Evolutionary conservation across 1,140 invertebrate species (phyloP).

Genomic region (Phocides pigmalion): DNA sequence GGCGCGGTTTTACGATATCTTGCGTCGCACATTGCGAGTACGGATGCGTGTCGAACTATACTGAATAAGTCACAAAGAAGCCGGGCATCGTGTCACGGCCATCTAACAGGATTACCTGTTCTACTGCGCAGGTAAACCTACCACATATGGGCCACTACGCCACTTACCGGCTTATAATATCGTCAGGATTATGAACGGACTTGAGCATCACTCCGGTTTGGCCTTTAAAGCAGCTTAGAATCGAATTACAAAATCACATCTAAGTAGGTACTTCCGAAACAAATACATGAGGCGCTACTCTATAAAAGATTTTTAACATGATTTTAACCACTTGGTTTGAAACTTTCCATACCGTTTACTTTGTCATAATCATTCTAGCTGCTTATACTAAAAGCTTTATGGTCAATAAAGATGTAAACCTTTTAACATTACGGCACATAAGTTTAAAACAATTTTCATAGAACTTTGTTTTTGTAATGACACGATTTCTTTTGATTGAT

Average conservation of each 20-base stretch:
- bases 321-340: too few species aligned
- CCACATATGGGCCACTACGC: conserved; percentile 66
- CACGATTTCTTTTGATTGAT: too few species aligned
- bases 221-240: conserved; percentile 55
- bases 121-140: conserved; percentile 71
- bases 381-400: neutral
- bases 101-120: conserved; percentile 82
- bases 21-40: conserved; percentile 69
- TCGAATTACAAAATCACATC: conserved; percentile 38
- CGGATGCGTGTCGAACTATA: conserved; percentile 61
- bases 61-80: conserved; percentile 64
- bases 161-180: conserved; percentile 72
- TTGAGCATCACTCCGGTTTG: conserved; percentile 48
- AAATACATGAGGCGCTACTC: too few species aligned
- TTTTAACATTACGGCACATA: too few species aligned
- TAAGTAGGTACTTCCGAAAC: conserved; percentile 1
- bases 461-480: too few species aligned
- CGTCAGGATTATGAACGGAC: conserved; percentile 57
- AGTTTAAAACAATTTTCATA: too few species aligned
- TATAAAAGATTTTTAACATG: too few species aligned
- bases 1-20: conserved; percentile 70
- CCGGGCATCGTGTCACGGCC: conserved; percentile 79
- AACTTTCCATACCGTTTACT: neutral
- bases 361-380: neutral
- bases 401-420: too few species aligned